Percentiles rank a stretch among this genome's conserved stretches.
These are phyloP conservation scores for Deilephila porcellus DNA, from an alignment of 2,888 invertebrate genomes.

Conservation along the genomic window DNA sequence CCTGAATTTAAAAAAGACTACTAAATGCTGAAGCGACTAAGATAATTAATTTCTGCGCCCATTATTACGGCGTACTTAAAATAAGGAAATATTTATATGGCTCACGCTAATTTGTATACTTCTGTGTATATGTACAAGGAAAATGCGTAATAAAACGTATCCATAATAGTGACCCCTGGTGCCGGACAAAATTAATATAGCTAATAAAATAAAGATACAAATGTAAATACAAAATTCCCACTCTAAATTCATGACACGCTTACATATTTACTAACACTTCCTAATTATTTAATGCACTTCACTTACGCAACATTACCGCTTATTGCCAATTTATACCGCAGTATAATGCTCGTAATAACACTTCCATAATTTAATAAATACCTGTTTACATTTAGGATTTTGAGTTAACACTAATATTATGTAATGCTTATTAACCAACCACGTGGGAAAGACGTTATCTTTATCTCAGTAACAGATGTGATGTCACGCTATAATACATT, in stretches of 20 bases:
- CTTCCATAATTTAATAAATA: slow-evolving; percentile 9
- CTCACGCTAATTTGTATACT: too few relatives aligned
- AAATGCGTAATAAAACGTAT: too few relatives aligned
- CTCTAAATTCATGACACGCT: slow-evolving; percentile 3
- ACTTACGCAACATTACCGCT: not conserved
- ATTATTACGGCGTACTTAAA: too few relatives aligned
- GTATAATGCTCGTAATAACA: not conserved
- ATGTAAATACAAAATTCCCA: not conserved
- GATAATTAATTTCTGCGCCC: too few relatives aligned
- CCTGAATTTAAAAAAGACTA: too few relatives aligned
- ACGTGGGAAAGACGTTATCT: not conserved
- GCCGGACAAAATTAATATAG: too few relatives aligned
- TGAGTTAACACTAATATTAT: not conserved
- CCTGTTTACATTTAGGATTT: not conserved
- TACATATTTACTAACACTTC: slow-evolving; percentile 23
- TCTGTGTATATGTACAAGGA: too few relatives aligned
- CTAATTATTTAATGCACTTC: slow-evolving; percentile 16
- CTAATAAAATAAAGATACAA: too few relatives aligned
- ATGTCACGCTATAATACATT: not conserved
- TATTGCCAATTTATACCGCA: slow-evolving; percentile 3
- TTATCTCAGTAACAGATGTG: not conserved
- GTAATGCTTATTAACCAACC: not conserved
- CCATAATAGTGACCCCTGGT: too few relatives aligned
- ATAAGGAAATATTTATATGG: too few relatives aligned
- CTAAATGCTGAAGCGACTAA: too few relatives aligned